A percentile compares a stretch with the other conserved stretches of the same genome.
Evolutionary conservation across 1,140 invertebrate genomes (phyloP).

Genomic region (Bombus soroeensis): DNA sequence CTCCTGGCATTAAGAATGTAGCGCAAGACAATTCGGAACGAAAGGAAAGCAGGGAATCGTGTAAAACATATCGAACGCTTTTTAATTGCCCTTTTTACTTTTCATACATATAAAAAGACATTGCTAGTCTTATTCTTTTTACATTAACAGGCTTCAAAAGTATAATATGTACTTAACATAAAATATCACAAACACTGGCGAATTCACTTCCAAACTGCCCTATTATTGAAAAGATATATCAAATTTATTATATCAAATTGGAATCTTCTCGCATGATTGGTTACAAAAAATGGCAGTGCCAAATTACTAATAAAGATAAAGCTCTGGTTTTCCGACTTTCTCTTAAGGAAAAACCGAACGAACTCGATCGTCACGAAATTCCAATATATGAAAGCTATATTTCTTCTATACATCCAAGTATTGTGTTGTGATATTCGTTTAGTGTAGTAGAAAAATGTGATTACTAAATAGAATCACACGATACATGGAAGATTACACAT

Average conservation of each 20-base stretch:
- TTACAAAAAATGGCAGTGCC: background rate
- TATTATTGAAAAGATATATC: background rate
- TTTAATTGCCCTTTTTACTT: background rate
- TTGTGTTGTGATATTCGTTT: background rate
- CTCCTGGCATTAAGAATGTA: conserved; percentile 52
- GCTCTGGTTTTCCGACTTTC: background rate
- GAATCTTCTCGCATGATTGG: background rate
- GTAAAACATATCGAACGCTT: background rate
- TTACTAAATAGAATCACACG: background rate
- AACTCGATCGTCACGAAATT: background rate
- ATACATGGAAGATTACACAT: background rate
- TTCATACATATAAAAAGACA: background rate
- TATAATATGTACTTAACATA: background rate
- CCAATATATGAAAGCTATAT: background rate
- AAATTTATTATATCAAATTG: background rate
- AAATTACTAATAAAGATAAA: background rate
- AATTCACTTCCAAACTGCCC: background rate
- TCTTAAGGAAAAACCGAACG: no score
- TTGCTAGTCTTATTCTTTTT: background rate
- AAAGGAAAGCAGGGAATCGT: conserved; percentile 1
- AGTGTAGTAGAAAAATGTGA: background rate
- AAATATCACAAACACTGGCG: background rate
- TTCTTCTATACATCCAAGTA: background rate
- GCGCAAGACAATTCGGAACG: conserved; percentile 33
- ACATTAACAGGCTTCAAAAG: background rate